Conservation (phyloP, 2,888 invertebrate genomes). For the Cephus pulcher region DNA sequence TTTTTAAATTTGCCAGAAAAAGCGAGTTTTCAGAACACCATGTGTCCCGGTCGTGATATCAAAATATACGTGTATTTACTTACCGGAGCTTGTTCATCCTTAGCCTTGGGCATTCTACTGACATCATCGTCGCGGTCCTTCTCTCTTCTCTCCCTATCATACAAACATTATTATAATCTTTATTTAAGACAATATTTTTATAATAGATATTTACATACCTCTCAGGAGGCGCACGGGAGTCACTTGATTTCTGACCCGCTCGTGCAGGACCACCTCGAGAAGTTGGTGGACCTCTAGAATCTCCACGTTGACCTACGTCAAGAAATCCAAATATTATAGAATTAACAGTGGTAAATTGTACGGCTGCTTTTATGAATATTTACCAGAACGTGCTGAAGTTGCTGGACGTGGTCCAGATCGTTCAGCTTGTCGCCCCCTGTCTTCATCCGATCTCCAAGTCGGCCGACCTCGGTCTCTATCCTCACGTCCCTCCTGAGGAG, state of each 20-base stretch:
- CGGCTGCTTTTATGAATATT: conserved; percentile 5
- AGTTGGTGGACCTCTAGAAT: conserved; percentile 42
- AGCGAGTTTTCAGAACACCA: no score
- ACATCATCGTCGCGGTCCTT: conserved; percentile 66
- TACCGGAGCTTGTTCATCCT: conserved; percentile 80
- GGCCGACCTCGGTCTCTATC: conserved; percentile 50
- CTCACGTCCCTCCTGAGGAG: conserved; percentile 53
- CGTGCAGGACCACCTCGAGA: conserved; percentile 30
- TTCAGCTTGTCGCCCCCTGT: conserved; percentile 46
- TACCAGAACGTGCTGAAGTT: conserved; percentile 45
- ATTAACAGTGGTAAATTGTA: no score
- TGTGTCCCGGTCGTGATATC: no score
- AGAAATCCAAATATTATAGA: neutral
- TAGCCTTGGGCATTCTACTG: conserved; percentile 76
- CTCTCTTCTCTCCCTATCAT: conserved; percentile 45
- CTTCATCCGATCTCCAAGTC: conserved; percentile 56
- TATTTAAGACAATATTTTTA: no score
- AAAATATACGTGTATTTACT: conserved; percentile 48
- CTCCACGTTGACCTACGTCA: conserved; percentile 40
- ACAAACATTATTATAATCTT: neutral
- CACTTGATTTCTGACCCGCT: conserved; percentile 37
- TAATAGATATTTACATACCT: conserved; percentile 32
- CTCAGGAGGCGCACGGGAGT: conserved; percentile 43
- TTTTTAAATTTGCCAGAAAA: no score
- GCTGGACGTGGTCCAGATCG: conserved; percentile 40